These are phyloP conservation scores for Acanthurus lineatus DNA, from an alignment of 2,797 vertebrate species.

Conservation along the genomic window DNA sequence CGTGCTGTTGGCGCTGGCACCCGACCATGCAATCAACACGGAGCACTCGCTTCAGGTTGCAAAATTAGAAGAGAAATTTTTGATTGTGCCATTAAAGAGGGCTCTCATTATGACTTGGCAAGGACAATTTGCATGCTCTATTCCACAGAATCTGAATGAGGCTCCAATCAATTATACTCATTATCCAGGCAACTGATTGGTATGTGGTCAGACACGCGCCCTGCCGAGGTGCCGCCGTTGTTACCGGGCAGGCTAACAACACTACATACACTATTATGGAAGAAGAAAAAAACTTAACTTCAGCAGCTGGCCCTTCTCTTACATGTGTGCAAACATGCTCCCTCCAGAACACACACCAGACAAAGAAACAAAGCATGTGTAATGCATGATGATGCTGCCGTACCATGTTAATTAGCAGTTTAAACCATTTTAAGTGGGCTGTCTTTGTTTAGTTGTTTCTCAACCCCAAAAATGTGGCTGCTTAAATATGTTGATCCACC, in stretches of 20 bases:
- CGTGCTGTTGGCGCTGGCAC: conserved; percentile 53
- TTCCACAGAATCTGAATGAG: conserved; percentile 81
- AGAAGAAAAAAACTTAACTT: neutral
- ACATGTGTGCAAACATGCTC: conserved; percentile 37
- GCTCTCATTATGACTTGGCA: conserved; percentile 78
- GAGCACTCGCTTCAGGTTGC: conserved; percentile 58
- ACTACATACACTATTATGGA: neutral
- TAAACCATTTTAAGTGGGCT: conserved; percentile 32
- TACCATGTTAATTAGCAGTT: conserved; percentile 60
- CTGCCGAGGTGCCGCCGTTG: conserved; percentile 50
- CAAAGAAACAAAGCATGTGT: conserved; percentile 12
- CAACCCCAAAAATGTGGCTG: conserved; percentile 28
- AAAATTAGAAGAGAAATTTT: conserved; percentile 78
- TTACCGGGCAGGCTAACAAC: conserved; percentile 56
- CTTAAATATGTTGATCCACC: conserved; percentile 22
- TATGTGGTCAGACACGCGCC: conserved; percentile 73
- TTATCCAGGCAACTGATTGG: conserved; percentile 79
- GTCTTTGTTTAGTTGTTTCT: conserved; percentile 53
- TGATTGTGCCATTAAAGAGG: conserved; percentile 80
- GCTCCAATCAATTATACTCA: conserved; percentile 80
- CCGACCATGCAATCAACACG: conserved; percentile 73
- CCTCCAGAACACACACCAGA: neutral
- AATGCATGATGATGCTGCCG: conserved; percentile 19
- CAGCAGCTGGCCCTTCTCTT: conserved; percentile 27
- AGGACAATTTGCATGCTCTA: conserved; percentile 84